Conservation (phyloP, 1,140 invertebrate genomes). For the Sarcophaga bullata region DNA sequence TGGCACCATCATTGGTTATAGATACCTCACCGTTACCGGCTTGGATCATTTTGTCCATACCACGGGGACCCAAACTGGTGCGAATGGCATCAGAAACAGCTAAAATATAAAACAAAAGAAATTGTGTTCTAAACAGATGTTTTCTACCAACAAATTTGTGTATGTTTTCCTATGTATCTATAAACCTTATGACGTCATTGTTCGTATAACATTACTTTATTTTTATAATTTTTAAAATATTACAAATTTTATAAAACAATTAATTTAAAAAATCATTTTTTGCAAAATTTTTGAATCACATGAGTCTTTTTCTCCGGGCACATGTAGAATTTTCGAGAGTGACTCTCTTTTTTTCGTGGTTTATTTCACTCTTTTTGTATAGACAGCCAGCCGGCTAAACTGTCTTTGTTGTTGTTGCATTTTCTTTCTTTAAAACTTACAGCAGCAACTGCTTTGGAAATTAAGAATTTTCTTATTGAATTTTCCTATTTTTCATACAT, state of each 20-base stretch:
- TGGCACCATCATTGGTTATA: conserved; percentile 99
- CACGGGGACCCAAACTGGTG: conserved; percentile 96
- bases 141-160: background rate
- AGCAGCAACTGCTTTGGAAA: conserved; percentile 10
- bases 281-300: conserved; percentile 49
- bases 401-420: background rate
- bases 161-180: background rate
- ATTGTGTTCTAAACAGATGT: conserved; percentile 20
- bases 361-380: background rate
- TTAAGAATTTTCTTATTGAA: background rate
- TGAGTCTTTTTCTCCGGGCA: conserved; percentile 54
- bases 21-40: conserved; percentile 97
- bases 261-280: background rate
- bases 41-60: conserved; percentile 99
- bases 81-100: conserved; percentile 98
- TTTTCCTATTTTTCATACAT: conserved; percentile 42
- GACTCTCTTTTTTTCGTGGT: conserved; percentile 8
- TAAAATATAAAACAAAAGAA: conserved; percentile 66
- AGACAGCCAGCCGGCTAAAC: background rate
- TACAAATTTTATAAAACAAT: background rate
- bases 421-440: background rate
- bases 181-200: conserved; percentile 25
- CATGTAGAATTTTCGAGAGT: conserved; percentile 58
- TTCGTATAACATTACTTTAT: background rate
- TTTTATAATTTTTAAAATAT: too few relatives aligned